Conservation (phyloP, 1,140 invertebrate genomes). For the Lordiphosa clarofinis region DNA sequence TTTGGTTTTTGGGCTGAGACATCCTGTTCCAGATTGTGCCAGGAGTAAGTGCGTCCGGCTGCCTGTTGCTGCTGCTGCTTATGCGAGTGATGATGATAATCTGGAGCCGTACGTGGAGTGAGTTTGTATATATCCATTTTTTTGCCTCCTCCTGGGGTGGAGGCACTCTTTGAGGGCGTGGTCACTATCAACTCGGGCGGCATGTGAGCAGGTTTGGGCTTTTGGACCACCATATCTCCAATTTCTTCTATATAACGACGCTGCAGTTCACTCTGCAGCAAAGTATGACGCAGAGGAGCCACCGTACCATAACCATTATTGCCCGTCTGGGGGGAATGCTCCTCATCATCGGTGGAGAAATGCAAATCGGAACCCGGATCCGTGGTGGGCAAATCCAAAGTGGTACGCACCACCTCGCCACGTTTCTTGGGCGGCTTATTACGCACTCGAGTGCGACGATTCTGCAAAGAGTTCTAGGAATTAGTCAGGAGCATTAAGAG, state of each 20-base stretch:
- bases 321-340: slow-evolving; percentile 42
- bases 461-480: slow-evolving; percentile 27
- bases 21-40: slow-evolving; percentile 74
- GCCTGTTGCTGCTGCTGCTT: slow-evolving; percentile 6
- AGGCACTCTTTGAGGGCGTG: slow-evolving; percentile 52
- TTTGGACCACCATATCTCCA: slow-evolving; percentile 60
- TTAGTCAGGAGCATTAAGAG: slow-evolving; percentile 19
- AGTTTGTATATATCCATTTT: slow-evolving; percentile 56
- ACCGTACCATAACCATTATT: slow-evolving; percentile 47
- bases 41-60: slow-evolving; percentile 70
- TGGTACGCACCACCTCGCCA: slow-evolving; percentile 65
- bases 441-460: slow-evolving; percentile 50
- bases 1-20: slow-evolving; percentile 21
- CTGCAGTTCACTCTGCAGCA: slow-evolving; percentile 70
- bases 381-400: slow-evolving; percentile 81
- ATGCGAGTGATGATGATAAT: slow-evolving; percentile 15
- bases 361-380: slow-evolving; percentile 82
- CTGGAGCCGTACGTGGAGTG: slow-evolving; percentile 51
- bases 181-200: slow-evolving; percentile 78
- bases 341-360: slow-evolving; percentile 81
- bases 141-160: slow-evolving; percentile 20
- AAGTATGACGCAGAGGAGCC: slow-evolving; percentile 53
- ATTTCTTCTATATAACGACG: slow-evolving; percentile 70
- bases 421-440: slow-evolving; percentile 60
- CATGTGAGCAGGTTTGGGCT: slow-evolving; percentile 54